Conservation (phyloP, 2,797 vertebrate genomes). For the Prionace glauca region DNA sequence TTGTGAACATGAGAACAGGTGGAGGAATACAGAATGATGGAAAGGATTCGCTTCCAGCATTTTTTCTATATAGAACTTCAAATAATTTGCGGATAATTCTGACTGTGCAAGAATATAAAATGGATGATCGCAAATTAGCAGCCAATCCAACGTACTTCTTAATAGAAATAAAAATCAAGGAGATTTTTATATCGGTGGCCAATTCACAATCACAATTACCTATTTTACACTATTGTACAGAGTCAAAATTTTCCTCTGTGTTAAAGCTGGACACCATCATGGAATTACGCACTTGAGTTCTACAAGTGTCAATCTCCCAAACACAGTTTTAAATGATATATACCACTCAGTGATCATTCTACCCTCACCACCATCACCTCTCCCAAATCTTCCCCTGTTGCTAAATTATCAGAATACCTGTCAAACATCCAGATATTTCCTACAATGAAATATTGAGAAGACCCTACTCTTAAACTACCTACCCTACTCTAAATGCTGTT, state of each 20-base stretch:
- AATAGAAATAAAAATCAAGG: not conserved
- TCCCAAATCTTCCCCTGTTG: too few relatives aligned
- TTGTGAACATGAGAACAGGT: not conserved
- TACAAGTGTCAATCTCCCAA: not conserved
- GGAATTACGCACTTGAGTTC: not conserved
- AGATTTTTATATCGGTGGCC: not conserved
- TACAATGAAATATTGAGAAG: too few relatives aligned
- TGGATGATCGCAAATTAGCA: too few relatives aligned
- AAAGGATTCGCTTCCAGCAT: not conserved
- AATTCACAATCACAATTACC: not conserved
- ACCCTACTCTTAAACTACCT: too few relatives aligned
- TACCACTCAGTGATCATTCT: not conserved
- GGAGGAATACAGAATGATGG: not conserved
- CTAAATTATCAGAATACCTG: too few relatives aligned
- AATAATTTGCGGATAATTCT: not conserved
- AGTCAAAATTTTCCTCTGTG: not conserved
- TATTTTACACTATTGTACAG: too few relatives aligned
- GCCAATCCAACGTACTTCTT: not conserved
- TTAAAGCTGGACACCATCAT: not conserved
- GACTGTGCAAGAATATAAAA: not conserved
- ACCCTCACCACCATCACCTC: too few relatives aligned
- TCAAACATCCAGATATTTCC: too few relatives aligned
- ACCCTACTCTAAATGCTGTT: too few relatives aligned
- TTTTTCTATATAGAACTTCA: not conserved
- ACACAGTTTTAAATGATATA: not conserved